Percentiles rank a stretch among this genome's conserved stretches.
Evolutionary conservation across 2,888 invertebrate species (phyloP).

Genomic region (Eupeodes latifasciatus): DNA sequence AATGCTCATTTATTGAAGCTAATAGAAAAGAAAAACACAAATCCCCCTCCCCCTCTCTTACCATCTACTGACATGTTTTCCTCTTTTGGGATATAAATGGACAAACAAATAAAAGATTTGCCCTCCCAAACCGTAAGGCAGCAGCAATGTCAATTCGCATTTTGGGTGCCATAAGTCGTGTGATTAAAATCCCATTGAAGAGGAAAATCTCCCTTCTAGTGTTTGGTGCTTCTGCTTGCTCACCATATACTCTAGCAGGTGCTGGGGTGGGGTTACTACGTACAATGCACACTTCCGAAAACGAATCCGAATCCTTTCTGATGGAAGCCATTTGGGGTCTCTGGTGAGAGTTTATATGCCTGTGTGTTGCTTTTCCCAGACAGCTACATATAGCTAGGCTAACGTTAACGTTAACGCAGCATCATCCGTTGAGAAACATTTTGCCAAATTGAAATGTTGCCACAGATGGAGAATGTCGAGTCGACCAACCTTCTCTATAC

Average conservation of each 20-base stretch:
- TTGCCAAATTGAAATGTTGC: conserved; percentile 76
- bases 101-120: conserved; percentile 70
- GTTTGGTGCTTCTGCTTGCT: conserved; percentile 19
- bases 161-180: conserved; percentile 84
- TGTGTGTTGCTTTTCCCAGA: conserved; percentile 48
- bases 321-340: conserved; percentile 67
- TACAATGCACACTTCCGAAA: conserved; percentile 70
- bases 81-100: conserved; percentile 43
- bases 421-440: conserved; percentile 77
- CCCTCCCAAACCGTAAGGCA: conserved; percentile 60
- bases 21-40: conserved; percentile 79
- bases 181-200: conserved; percentile 83
- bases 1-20: conserved; percentile 84
- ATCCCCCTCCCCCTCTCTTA: conserved; percentile 26
- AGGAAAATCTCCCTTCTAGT: conserved; percentile 73
- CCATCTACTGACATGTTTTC: no score
- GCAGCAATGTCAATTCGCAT: conserved; percentile 82
- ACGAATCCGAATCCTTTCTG: conserved; percentile 65
- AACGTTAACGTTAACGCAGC: conserved; percentile 58
- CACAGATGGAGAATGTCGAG: conserved; percentile 75
- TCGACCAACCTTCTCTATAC: conserved; percentile 56
- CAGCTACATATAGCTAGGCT: conserved; percentile 40
- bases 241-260: conserved; percentile 55
- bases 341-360: conserved; percentile 26
- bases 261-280: conserved; percentile 66